Conservation (phyloP, 1,140 invertebrate species). For the Steinernema feltiae region DNA sequence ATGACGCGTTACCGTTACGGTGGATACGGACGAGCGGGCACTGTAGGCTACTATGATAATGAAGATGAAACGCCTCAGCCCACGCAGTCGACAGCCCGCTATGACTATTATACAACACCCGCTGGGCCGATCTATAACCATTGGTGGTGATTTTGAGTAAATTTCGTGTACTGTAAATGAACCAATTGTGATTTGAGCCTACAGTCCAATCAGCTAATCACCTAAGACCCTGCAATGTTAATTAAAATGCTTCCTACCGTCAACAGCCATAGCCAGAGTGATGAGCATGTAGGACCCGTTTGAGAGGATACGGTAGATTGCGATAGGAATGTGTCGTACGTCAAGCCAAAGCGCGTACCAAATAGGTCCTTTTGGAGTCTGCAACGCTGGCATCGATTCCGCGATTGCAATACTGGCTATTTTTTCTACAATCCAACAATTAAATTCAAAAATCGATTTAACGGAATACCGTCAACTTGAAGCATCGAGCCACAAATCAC, state of each 20-base stretch:
- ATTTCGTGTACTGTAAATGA: too few relatives aligned
- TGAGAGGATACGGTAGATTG: constrained; percentile 50
- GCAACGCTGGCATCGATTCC: constrained; percentile 48
- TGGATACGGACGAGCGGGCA: constrained; percentile 11
- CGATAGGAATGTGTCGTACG: constrained; percentile 56
- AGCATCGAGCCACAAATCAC: constrained; percentile 36
- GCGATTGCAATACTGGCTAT: constrained; percentile 37
- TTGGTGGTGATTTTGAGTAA: not conserved
- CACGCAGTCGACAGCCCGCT: too few relatives aligned
- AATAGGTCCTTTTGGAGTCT: constrained; percentile 43
- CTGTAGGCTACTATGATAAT: not conserved
- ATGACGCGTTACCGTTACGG: constrained; percentile 25
- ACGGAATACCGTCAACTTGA: constrained; percentile 37
- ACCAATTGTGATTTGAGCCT: too few relatives aligned
- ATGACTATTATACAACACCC: not conserved
- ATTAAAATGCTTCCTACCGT: constrained; percentile 44
- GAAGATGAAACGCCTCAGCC: not conserved
- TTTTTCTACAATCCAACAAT: constrained; percentile 29
- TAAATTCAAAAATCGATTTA: not conserved
- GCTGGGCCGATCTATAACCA: not conserved
- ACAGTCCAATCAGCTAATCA: too few relatives aligned
- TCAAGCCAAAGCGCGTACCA: constrained; percentile 58
- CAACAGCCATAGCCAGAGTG: constrained; percentile 55
- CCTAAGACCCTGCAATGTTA: too few relatives aligned
- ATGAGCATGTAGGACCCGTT: constrained; percentile 57